Base-by-base conservation (phyloP, 2,113 vertebrate species). In the Crotophaga sulcirostris region DNA sequence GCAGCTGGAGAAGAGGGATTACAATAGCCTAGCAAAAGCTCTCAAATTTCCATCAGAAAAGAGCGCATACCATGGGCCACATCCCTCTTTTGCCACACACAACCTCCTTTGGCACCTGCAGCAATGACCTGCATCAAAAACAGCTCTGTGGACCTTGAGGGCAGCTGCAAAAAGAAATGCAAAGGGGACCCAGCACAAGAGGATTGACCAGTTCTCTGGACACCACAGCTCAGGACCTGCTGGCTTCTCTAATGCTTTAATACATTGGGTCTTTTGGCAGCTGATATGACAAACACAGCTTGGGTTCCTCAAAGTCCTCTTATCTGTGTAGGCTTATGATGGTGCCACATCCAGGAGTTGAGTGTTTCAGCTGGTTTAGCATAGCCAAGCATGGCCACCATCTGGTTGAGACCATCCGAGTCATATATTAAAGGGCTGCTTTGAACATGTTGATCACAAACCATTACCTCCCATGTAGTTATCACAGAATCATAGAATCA, bases 301-400 rank as follows among this genome's bases (percentile, higher is more conserved):
- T 3, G 25, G 16, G 2, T 3, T 60, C 16, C 40, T 29, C 33
- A 17, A 2, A 5, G 29, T 9, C 29, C 7, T 1, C 16, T 12
- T 6, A 11, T 1, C 14, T 20, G 11, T 25, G 26, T 0, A 3
- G 58, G 31, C 3, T 24, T 59, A 0, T 2, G 6, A 8, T 2
- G 28, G 20, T 77, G 25, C 6, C 58, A 5, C 21, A 3, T 3
- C 4, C 36, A 28, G 58, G 14, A 4, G 2, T 68, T 38, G 55
- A n/a, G 1, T 0, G 16, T 42, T 77, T 44, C 36, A 28, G 38
- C 12, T 11, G 4, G 0, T 56, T 69, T 10, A 33, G 19, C 14
- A 6, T 8, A 29, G 21, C 14, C 64, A 59, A 33, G 40, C 28
- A 67, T 5, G 18, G 38, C 29, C 58, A 4, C 34, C 2, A 4